Percentiles rank a stretch among this genome's conserved stretches.
These are phyloP conservation scores for Thrips palmi DNA, from an alignment of 1,140 invertebrate species.

Conservation along the genomic window DNA sequence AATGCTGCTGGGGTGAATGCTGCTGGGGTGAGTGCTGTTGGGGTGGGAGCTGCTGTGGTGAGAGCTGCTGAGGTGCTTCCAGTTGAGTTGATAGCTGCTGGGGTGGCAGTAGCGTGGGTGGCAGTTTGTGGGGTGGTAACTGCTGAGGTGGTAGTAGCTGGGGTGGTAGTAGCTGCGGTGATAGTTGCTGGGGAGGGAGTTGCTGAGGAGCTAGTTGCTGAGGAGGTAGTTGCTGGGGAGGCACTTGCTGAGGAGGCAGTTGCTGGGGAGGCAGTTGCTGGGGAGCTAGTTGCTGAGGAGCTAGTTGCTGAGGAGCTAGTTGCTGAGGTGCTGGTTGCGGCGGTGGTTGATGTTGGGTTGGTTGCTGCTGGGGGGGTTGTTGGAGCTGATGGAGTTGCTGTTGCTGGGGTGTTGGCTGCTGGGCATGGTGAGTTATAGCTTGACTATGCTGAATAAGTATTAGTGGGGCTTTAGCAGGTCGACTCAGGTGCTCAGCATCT, in stretches of 20 bases:
- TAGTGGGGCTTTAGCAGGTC: no score
- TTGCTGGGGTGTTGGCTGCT: conserved; percentile 21
- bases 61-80: conserved; percentile 13
- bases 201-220: conserved; percentile 5
- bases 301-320: conserved; percentile 23
- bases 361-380: not conserved
- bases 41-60: conserved; percentile 21
- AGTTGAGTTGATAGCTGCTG: conserved; percentile 1
- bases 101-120: not conserved
- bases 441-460: no score
- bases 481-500: no score
- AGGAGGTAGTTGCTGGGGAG: not conserved
- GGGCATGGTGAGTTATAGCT: conserved; percentile 11
- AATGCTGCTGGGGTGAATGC: conserved; percentile 22
- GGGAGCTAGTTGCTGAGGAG: conserved; percentile 22
- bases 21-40: conserved; percentile 23
- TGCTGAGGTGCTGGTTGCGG: conserved; percentile 19
- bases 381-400: conserved; percentile 9
- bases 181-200: conserved; percentile 21
- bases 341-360: conserved; percentile 2
- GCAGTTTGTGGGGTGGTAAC: conserved; percentile 17
- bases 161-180: conserved; percentile 22
- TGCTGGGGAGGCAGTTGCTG: conserved; percentile 19
- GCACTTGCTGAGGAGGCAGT: not conserved
- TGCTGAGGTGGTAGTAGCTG: conserved; percentile 22